Evolutionary conservation across 2,113 vertebrate species (phyloP).

Genomic region (Melozone crissalis): DNA sequence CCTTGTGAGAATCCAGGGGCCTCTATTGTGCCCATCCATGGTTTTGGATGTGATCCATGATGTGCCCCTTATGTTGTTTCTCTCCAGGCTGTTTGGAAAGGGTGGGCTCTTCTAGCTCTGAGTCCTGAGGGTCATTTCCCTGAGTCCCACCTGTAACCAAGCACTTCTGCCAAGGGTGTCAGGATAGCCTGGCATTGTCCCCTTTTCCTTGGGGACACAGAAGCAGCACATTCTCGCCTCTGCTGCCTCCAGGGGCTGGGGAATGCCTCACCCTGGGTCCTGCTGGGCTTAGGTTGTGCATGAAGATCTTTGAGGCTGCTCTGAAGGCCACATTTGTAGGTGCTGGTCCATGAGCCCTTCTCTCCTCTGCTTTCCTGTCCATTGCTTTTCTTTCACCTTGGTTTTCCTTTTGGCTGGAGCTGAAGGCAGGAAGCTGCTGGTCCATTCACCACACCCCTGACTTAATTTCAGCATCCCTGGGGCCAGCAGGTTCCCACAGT

Average conservation of each 20-base stretch:
- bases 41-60: too few species aligned
- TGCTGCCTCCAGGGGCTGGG: not conserved
- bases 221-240: not conserved
- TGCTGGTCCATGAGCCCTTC: not conserved
- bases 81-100: not conserved
- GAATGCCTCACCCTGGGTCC: not conserved
- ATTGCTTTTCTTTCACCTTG: not conserved
- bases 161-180: not conserved
- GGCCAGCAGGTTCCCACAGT: not conserved
- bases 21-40: accelerated
- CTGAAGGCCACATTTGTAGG: not conserved
- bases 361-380: accelerated
- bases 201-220: not conserved
- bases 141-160: not conserved
- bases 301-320: not conserved
- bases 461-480: not conserved
- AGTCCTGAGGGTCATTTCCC: not conserved
- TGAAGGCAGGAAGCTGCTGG: not conserved
- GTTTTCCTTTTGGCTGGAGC: not conserved
- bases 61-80: not conserved
- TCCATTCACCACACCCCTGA: not conserved
- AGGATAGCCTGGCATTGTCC: not conserved
- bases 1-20: not conserved
- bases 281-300: not conserved
- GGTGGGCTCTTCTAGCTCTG: not conserved